Evolutionary conservation across 2,888 invertebrate species (phyloP).

Genomic region (Apodemia zela): DNA sequence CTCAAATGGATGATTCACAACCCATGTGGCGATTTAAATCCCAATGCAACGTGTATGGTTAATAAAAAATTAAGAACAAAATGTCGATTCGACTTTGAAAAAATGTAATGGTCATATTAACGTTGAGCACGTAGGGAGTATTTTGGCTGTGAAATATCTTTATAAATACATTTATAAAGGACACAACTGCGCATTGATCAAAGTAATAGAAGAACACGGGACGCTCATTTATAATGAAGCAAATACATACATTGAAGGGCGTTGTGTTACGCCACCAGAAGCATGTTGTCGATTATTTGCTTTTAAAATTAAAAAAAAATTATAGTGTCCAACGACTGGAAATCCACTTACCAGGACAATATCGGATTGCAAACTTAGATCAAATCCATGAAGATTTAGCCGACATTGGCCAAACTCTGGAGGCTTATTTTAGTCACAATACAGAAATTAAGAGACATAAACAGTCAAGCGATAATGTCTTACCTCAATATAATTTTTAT

Average conservation of each 20-base stretch:
- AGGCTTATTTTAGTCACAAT: too few species aligned
- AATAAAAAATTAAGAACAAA: slow-evolving; percentile 34
- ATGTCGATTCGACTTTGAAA: slow-evolving; percentile 27
- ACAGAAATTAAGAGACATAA: too few species aligned
- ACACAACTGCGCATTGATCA: slow-evolving; percentile 27
- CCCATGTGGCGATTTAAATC: slow-evolving; percentile 28
- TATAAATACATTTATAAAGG: slow-evolving; percentile 29
- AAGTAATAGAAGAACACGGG: slow-evolving; percentile 27
- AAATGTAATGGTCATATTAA: too few species aligned
- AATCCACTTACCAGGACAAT: slow-evolving; percentile 27
- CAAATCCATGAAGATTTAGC: slow-evolving; percentile 29
- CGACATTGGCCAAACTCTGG: background rate
- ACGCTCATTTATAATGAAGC: slow-evolving; percentile 26
- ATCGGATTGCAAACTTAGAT: slow-evolving; percentile 27
- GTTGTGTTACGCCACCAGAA: slow-evolving; percentile 29
- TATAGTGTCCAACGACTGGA: slow-evolving; percentile 31
- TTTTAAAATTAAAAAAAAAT: slow-evolving; percentile 37
- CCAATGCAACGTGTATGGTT: slow-evolving; percentile 33
- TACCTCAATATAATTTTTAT: too few species aligned
- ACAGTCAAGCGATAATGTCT: too few species aligned
- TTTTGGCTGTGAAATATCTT: slow-evolving; percentile 29
- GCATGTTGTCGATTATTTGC: slow-evolving; percentile 40
- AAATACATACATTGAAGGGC: slow-evolving; percentile 28
- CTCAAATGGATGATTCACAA: slow-evolving; percentile 30
- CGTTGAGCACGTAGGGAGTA: slow-evolving; percentile 27